phyloP scores from a whole-genome alignment of 2,888 invertebrate species.

The Xanthia togata region DNA sequence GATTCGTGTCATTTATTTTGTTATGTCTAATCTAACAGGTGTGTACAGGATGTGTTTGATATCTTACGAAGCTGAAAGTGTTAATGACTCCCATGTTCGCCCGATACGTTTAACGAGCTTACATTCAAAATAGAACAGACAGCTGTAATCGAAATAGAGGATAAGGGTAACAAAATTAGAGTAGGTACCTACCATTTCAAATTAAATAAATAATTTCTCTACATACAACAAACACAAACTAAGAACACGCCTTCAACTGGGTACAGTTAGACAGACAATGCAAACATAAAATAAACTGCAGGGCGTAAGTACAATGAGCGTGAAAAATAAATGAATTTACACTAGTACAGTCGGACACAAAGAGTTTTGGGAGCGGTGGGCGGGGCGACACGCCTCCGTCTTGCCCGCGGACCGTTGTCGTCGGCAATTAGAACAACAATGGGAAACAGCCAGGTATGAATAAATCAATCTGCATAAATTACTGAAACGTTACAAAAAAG shows the following conservation, averaged over 20 bases:
- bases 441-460: slow-evolving; percentile 79
- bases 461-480: slow-evolving; percentile 79
- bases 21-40: too few species aligned
- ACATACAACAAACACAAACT: slow-evolving; percentile 57
- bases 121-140: background rate
- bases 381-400: slow-evolving; percentile 85
- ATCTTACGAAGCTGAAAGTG: too few species aligned
- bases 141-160: background rate
- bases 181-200: background rate
- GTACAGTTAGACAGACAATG: slow-evolving; percentile 85
- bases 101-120: too few species aligned
- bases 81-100: too few species aligned
- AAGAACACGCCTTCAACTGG: slow-evolving; percentile 65
- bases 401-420: slow-evolving; percentile 69
- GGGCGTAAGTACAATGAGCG: slow-evolving; percentile 75
- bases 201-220: slow-evolving; percentile 30
- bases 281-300: slow-evolving; percentile 84
- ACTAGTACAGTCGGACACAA: slow-evolving; percentile 81
- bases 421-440: slow-evolving; percentile 83
- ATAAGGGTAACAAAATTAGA: background rate
- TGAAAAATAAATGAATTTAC: slow-evolving; percentile 78
- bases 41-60: too few species aligned
- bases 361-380: slow-evolving; percentile 80
- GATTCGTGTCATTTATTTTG: too few species aligned
- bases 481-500: slow-evolving; percentile 30